These are phyloP conservation scores for Pollachius pollachius DNA, from an alignment of 2,113 vertebrate genomes.

Conservation along the genomic window DNA sequence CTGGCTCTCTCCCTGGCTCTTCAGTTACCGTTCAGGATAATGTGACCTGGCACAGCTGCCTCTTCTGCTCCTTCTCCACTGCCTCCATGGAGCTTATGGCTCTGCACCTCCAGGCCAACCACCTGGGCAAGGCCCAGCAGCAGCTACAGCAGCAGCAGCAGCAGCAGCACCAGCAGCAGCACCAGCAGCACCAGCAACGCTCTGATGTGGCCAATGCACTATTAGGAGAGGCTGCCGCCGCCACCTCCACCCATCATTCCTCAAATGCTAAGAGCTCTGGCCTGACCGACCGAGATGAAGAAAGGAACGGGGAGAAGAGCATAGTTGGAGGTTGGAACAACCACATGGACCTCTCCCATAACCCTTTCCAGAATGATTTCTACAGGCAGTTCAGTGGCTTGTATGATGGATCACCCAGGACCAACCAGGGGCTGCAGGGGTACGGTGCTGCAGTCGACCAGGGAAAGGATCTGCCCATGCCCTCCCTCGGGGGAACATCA, in stretches of 20 bases:
- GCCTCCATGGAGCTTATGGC: conserved; percentile 96
- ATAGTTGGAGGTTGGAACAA: conserved; percentile 76
- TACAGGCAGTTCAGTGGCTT: conserved; percentile 88
- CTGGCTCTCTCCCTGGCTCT: conserved; percentile 85
- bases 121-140: conserved; percentile 85
- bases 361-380: conserved; percentile 88
- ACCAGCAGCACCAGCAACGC: conserved; percentile 73
- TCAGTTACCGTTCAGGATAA: conserved; percentile 93
- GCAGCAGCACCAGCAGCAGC: conserved; percentile 72
- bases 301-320: conserved; percentile 77
- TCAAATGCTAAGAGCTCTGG: conserved; percentile 57
- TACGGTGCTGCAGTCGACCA: conserved; percentile 75
- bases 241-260: conserved; percentile 69
- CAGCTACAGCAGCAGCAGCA: conserved; percentile 46
- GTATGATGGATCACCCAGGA: conserved; percentile 77
- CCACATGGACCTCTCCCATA: conserved; percentile 80
- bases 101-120: conserved; percentile 95
- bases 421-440: conserved; percentile 68
- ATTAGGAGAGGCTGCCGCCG: conserved; percentile 71
- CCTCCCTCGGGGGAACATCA: conserved; percentile 68
- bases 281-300: conserved; percentile 68
- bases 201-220: conserved; percentile 71
- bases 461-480: conserved; percentile 71
- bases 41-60: conserved; percentile 92
- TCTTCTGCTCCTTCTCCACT: conserved; percentile 96